phyloP scores from a whole-genome alignment of 1,140 invertebrate species.

The Acromyrmex heyeri region DNA sequence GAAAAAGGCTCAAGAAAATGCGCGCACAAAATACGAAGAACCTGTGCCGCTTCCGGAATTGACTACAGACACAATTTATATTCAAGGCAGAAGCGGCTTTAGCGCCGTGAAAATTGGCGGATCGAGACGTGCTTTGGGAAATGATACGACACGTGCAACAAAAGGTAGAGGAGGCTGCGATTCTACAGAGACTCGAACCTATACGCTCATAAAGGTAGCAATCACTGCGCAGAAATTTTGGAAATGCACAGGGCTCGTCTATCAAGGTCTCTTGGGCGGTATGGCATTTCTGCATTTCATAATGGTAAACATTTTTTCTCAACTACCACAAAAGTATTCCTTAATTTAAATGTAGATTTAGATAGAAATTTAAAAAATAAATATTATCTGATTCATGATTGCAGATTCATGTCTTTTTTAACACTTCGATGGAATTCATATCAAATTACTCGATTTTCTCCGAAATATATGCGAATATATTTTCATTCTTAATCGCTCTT shows the following conservation, averaged over 20 bases:
- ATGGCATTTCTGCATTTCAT: slow-evolving; percentile 84
- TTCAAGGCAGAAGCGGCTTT: slow-evolving; percentile 83
- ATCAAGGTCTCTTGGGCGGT: slow-evolving; percentile 84
- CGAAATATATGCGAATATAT: slow-evolving; percentile 81
- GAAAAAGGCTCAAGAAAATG: slow-evolving; percentile 79
- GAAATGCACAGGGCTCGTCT: slow-evolving; percentile 80
- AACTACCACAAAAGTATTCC: background rate
- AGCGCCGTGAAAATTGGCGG: slow-evolving; percentile 81
- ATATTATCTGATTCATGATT: slow-evolving; percentile 34
- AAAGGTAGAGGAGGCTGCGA: background rate
- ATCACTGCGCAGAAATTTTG: slow-evolving; percentile 81
- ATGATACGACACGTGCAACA: slow-evolving; percentile 7
- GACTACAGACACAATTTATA: slow-evolving; percentile 84
- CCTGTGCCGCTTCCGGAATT: slow-evolving; percentile 79
- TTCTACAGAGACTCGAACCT: slow-evolving; percentile 63
- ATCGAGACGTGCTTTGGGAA: slow-evolving; percentile 55
- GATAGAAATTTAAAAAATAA: background rate
- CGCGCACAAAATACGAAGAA: slow-evolving; percentile 80
- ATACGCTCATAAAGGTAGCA: slow-evolving; percentile 80
- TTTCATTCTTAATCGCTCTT: slow-evolving; percentile 80
- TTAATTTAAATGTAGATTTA: background rate
- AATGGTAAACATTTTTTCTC: slow-evolving; percentile 73
- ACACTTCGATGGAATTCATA: slow-evolving; percentile 55
- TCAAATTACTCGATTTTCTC: slow-evolving; percentile 75
- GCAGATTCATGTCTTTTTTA: slow-evolving; percentile 80